A percentile compares a stretch with the other conserved stretches of the same genome.
phyloP scores from a whole-genome alignment of 2,888 invertebrate species.

The Ophion ellenae region DNA sequence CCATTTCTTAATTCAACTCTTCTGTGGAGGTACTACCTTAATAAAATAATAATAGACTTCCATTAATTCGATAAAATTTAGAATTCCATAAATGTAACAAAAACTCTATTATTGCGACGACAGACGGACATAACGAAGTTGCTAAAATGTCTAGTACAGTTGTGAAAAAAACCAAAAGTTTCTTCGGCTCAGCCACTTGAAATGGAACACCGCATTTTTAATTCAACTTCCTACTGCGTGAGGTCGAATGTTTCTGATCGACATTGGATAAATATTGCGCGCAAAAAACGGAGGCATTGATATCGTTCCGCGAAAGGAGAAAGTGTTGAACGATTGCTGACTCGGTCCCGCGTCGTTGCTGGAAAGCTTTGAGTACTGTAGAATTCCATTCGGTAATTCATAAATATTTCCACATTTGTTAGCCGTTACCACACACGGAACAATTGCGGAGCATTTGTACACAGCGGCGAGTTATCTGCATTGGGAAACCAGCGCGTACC shows the following conservation, averaged over 20 bases:
- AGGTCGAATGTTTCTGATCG: neutral
- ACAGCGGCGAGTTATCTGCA: slow-evolving; percentile 10
- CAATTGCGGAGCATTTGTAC: slow-evolving; percentile 14
- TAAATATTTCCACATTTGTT: slow-evolving; percentile 34
- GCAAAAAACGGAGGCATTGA: neutral
- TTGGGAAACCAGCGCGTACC: neutral
- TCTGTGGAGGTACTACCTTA: too few relatives aligned
- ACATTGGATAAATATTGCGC: neutral
- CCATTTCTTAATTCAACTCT: too few relatives aligned
- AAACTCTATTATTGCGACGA: neutral
- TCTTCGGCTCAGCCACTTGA: too few relatives aligned
- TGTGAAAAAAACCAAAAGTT: too few relatives aligned
- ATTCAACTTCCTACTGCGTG: too few relatives aligned
- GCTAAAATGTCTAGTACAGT: neutral
- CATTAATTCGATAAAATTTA: neutral
- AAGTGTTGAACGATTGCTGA: neutral
- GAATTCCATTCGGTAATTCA: slow-evolving; percentile 39
- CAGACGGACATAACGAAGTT: neutral
- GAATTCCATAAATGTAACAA: neutral
- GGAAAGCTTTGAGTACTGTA: slow-evolving; percentile 14
- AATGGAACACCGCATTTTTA: too few relatives aligned
- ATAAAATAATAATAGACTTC: neutral
- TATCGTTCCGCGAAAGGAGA: neutral
- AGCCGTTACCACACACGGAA: slow-evolving; percentile 13
- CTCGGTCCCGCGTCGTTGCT: neutral